These are phyloP conservation scores for Bufotes viridis DNA, from an alignment of 2,797 vertebrate genomes.

Conservation along the genomic window DNA sequence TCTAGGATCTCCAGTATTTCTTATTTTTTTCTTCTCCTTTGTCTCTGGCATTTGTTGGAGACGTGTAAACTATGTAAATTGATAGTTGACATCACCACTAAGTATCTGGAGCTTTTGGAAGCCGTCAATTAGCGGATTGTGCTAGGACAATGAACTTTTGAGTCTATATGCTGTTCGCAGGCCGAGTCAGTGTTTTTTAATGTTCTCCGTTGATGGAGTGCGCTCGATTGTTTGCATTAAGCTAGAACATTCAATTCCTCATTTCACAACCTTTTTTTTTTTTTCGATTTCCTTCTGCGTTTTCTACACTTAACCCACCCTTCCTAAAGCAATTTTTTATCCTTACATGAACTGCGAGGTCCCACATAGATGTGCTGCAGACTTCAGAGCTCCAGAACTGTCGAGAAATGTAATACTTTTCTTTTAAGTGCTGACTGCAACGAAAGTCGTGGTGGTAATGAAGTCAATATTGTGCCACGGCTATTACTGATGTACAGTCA, in stretches of 20 bases:
- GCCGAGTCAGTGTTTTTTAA: not conserved
- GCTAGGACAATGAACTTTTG: slow-evolving; percentile 40
- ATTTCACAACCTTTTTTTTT: slow-evolving; percentile 32
- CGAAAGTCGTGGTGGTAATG: slow-evolving; percentile 19
- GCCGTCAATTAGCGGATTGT: slow-evolving; percentile 33
- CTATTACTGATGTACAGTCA: not conserved
- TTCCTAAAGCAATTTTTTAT: slow-evolving; percentile 43
- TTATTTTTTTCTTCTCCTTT: not conserved
- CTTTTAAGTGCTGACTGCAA: slow-evolving; percentile 12
- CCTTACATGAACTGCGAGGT: slow-evolving; percentile 54
- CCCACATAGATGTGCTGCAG: slow-evolving; percentile 25
- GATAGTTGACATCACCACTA: slow-evolving; percentile 27
- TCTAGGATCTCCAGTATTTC: not conserved
- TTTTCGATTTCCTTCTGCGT: not conserved
- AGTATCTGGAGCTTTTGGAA: slow-evolving; percentile 23
- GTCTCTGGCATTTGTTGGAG: slow-evolving; percentile 22
- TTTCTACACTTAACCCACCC: slow-evolving; percentile 10
- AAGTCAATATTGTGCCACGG: slow-evolving; percentile 25
- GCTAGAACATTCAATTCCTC: slow-evolving; percentile 29
- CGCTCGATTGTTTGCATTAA: slow-evolving; percentile 48
- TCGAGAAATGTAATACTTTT: slow-evolving; percentile 26
- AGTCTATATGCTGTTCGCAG: not conserved
- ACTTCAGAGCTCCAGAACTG: not conserved
- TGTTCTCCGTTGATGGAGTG: slow-evolving; percentile 6
- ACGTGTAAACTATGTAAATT: slow-evolving; percentile 41